A percentile compares a stretch with the other conserved stretches of the same genome.
These are phyloP conservation scores for Ophthalmolycus amberensis DNA, from an alignment of 2,113 vertebrate genomes.

Conservation along the genomic window DNA sequence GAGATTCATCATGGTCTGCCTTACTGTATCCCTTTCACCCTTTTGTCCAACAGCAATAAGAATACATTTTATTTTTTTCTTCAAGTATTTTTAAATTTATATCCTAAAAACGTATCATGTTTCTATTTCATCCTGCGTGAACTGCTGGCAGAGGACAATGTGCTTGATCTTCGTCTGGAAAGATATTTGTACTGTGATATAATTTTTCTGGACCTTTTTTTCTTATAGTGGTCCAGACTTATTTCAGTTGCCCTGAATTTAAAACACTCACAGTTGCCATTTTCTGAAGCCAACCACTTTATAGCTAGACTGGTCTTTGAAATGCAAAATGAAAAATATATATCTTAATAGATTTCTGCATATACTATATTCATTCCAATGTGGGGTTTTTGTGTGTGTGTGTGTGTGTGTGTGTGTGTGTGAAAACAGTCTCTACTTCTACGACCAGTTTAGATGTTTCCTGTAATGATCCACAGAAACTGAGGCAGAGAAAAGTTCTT, in stretches of 20 bases:
- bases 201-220: no score
- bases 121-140: not conserved
- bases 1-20: not conserved
- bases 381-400: not conserved
- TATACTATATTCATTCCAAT: not conserved
- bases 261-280: not conserved
- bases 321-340: not conserved
- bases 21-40: not conserved
- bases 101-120: not conserved
- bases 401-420: not conserved
- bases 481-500: not conserved
- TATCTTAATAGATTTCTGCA: not conserved
- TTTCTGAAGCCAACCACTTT: not conserved
- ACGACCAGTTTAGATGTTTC: not conserved
- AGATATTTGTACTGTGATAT: not conserved
- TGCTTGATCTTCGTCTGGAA: not conserved
- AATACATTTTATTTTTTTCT: not conserved
- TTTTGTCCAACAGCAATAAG: not conserved
- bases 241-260: not conserved
- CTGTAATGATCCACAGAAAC: not conserved
- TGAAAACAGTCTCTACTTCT: not conserved
- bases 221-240: no score
- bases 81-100: not conserved
- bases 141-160: not conserved
- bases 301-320: not conserved